Conservation (phyloP, 2,113 vertebrate genomes). For the Microcebus jonahi region DNA sequence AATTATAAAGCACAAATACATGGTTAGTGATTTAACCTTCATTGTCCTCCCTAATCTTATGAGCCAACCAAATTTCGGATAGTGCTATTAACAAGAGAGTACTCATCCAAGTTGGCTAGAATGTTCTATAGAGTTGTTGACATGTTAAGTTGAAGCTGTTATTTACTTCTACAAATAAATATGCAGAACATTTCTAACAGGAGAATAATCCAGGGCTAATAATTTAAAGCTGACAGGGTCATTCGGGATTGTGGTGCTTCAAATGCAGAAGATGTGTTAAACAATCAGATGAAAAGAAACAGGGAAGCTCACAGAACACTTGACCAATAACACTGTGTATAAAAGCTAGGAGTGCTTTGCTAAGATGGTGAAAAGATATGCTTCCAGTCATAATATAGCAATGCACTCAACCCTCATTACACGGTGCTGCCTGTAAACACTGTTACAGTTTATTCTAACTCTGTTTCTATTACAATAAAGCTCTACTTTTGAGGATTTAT, state of each 20-base stretch:
- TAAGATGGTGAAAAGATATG: constrained; percentile 65
- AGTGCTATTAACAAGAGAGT: constrained; percentile 9
- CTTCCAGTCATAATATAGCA: constrained; percentile 35
- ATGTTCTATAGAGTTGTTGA: constrained; percentile 41
- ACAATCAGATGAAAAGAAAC: constrained; percentile 73
- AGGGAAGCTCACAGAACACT: constrained; percentile 60
- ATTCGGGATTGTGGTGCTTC: constrained; percentile 57
- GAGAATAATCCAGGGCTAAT: constrained; percentile 59
- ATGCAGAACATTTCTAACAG: constrained; percentile 67
- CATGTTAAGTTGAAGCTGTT: constrained; percentile 60
- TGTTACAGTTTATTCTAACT: constrained; percentile 53
- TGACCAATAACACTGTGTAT: constrained; percentile 68
- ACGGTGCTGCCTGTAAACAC: neutral
- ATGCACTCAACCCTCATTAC: constrained; percentile 71
- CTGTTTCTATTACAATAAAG: constrained; percentile 68
- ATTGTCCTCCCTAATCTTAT: neutral
- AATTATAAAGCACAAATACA: constrained; percentile 36
- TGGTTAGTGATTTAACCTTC: neutral
- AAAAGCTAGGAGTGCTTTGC: constrained; percentile 71
- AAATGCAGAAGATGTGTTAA: constrained; percentile 57
- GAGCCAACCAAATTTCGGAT: constrained; percentile 25
- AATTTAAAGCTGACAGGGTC: constrained; percentile 57
- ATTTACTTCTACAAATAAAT: constrained; percentile 66
- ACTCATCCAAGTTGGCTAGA: constrained; percentile 36
- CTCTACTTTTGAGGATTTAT: constrained; percentile 65